A percentile compares a stretch with the other conserved stretches of the same genome.
phyloP scores from a whole-genome alignment of 2,888 invertebrate species.

The Epinotia bilunana region DNA sequence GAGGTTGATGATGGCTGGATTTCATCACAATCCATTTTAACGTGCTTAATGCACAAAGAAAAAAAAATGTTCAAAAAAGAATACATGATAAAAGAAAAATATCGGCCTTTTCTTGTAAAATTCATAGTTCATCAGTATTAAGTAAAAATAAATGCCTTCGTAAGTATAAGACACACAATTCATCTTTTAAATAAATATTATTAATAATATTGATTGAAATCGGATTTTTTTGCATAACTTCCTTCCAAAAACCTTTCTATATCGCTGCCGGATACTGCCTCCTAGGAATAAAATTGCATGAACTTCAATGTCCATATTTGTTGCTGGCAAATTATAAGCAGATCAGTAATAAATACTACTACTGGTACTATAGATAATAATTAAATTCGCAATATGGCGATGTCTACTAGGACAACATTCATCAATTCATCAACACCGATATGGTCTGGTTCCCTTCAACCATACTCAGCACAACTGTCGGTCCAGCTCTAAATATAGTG shows the following conservation, averaged over 20 bases:
- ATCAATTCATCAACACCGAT: constrained; percentile 11
- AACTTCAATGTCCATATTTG: no score
- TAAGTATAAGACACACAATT: no score
- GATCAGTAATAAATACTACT: neutral
- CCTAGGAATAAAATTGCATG: no score
- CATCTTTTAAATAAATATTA: no score
- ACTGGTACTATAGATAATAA: neutral
- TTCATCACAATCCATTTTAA: neutral
- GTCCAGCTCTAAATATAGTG: constrained; percentile 35
- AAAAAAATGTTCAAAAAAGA: no score
- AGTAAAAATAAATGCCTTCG: no score
- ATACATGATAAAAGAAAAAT: no score
- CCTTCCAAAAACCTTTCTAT: neutral
- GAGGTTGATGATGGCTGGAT: no score
- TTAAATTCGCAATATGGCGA: constrained; percentile 8
- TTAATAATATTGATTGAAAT: neutral
- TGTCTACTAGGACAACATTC: neutral
- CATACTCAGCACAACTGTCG: constrained; percentile 15
- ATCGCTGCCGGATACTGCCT: no score
- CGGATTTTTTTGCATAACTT: neutral
- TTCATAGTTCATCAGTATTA: neutral
- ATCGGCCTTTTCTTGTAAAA: neutral
- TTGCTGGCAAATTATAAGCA: neutral
- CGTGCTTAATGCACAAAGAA: no score
- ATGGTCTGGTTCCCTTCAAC: constrained; percentile 4